Base-by-base conservation (phyloP, 2,888 invertebrate species). In the Anoplius nigerrimus region DNA sequence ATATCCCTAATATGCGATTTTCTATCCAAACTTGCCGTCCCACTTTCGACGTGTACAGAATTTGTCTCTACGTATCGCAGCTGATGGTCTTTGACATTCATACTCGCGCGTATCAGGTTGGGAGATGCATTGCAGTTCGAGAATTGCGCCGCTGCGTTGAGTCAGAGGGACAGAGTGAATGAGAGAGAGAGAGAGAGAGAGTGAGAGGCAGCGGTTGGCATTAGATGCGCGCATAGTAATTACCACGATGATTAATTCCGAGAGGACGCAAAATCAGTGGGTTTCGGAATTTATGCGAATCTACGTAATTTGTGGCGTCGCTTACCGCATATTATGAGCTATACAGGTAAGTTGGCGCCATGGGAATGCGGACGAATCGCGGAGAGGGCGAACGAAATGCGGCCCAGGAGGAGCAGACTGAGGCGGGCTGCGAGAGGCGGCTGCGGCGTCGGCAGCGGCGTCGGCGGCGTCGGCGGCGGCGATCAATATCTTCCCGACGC, bases 261-360 rank as follows among this genome's bases (percentile, higher is more conserved):
- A 43, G 42, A 21, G 53, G 22, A 51, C 51, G 34, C 20, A 53
- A 61, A 51, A 42, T 56, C 53, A 61, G 51, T n/a, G 46, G 48
- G 60, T 55, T 55, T 42, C 48, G 45, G 55, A 64, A 67, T 67
- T 67, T 64, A 53, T 57, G 53, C 45, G 58, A 45, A 57, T 34
- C 54, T 58, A 67, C 21, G 57, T 42, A 65, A 65, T 65, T 64
- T 54, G 58, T 51, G 65, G 68, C 46, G 52, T 27, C 43, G 55
- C 57, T 51, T 16, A 54, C 65, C 65, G 68, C 57, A 64, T 45
- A 68, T 68, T 68, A 60, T 27, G 64, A 13, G 16, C 18, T 51
- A 53, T 52, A 13, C 34, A 34, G 61, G 48, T 51, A 42, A 22
- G 45, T 20, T 45, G 11, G 58, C 46, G 21, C 22, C 46, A n/a